Percentiles rank a stretch among this genome's conserved stretches.
These are phyloP conservation scores for Automeris io DNA, from an alignment of 2,888 invertebrate species.

Conservation along the genomic window DNA sequence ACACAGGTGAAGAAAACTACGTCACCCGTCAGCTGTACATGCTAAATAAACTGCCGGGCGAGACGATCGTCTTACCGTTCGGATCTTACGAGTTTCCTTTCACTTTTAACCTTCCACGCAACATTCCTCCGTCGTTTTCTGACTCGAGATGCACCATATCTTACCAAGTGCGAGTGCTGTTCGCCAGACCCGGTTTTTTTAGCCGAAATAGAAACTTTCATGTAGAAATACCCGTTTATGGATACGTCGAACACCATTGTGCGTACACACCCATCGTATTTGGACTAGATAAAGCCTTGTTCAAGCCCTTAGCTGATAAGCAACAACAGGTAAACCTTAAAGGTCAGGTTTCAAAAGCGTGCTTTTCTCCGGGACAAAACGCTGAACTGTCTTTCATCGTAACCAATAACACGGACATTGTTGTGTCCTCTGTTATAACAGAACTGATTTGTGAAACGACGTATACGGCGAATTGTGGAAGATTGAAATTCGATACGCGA, in stretches of 20 bases:
- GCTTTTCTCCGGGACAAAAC: conserved; percentile 14
- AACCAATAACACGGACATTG: conserved; percentile 12
- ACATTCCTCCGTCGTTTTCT: conserved; percentile 15
- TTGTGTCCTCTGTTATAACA: conserved; percentile 7
- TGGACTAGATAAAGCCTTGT: conserved; percentile 13
- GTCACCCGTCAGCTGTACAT: conserved; percentile 6
- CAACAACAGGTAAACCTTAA: conserved; percentile 11
- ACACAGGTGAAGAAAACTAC: conserved; percentile 11
- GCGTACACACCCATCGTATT: conserved; percentile 11
- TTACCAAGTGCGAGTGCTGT: conserved; percentile 12
- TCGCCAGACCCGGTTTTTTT: conserved; percentile 14
- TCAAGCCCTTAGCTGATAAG: conserved; percentile 9
- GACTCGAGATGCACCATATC: conserved; percentile 10
- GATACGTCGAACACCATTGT: conserved; percentile 7
- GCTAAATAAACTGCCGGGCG: conserved; percentile 5
- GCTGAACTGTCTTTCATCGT: conserved; percentile 7
- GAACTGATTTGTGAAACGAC: conserved; percentile 11
- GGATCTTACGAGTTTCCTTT: conserved; percentile 15
- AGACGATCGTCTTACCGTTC: conserved; percentile 1
- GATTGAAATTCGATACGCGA: not conserved
- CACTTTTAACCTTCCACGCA: conserved; percentile 14
- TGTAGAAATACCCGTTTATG: conserved; percentile 15
- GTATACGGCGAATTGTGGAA: conserved; percentile 13
- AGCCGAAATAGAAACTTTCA: conserved; percentile 11
- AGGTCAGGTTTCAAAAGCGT: conserved; percentile 10